These are phyloP conservation scores for Anser brachyrhynchus DNA, from an alignment of 2,113 vertebrate species.

Conservation along the genomic window DNA sequence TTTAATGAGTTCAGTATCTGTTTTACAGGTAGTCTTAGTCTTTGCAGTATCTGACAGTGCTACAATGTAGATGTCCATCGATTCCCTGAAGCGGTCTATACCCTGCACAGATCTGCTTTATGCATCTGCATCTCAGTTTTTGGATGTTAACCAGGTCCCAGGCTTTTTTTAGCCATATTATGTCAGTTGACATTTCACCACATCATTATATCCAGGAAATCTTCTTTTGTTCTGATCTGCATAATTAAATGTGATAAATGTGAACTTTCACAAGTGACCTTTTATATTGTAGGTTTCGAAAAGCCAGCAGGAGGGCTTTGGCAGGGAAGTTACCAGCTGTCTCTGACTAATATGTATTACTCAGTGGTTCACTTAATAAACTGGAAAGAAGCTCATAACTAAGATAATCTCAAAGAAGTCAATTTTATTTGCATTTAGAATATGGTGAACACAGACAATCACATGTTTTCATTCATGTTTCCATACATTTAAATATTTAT, in stretches of 20 bases:
- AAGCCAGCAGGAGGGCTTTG: slow-evolving; percentile 27
- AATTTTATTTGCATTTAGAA: neutral
- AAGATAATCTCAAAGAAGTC: neutral
- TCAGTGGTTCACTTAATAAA: neutral
- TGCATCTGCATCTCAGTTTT: neutral
- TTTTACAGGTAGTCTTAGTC: neutral
- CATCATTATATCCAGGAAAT: neutral
- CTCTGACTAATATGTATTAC: slow-evolving; percentile 42
- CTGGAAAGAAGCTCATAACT: neutral
- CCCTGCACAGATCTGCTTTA: neutral
- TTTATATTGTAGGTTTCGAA: slow-evolving; percentile 30
- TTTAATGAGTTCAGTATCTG: neutral
- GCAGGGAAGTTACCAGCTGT: slow-evolving; percentile 15
- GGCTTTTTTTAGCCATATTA: slow-evolving; percentile 30
- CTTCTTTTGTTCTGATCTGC: slow-evolving; percentile 33
- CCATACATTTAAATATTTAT: neutral
- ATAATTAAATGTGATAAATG: slow-evolving; percentile 48
- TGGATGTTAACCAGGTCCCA: neutral
- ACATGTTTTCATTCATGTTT: neutral
- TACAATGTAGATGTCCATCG: neutral
- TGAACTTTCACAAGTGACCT: slow-evolving; percentile 39
- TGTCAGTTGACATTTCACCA: slow-evolving; percentile 42
- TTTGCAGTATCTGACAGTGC: neutral
- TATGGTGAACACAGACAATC: neutral
- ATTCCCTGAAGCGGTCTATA: neutral